These are phyloP conservation scores for Holotrichia oblita DNA, from an alignment of 1,140 invertebrate species.

Conservation along the genomic window DNA sequence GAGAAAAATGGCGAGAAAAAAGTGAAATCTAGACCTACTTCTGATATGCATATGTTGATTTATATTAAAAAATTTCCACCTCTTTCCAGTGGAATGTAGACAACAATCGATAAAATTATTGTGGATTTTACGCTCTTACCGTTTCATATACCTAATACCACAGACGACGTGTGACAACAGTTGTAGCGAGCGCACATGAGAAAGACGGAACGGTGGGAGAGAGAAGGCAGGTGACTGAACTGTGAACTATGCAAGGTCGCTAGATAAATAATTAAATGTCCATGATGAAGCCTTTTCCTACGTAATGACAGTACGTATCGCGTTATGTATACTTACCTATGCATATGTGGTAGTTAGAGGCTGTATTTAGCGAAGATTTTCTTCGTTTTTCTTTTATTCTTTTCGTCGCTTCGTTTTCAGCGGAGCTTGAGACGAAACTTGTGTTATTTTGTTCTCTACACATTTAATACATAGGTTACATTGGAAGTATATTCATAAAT, in stretches of 20 bases:
- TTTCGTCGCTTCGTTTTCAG: not conserved
- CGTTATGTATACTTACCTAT: conserved; percentile 31
- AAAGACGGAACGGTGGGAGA: conserved; percentile 14
- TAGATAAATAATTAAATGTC: conserved; percentile 37
- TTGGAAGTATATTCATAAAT: no score
- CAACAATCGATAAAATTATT: conserved; percentile 19
- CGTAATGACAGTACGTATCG: conserved; percentile 30
- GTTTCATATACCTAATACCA: conserved; percentile 24
- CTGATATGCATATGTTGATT: not conserved
- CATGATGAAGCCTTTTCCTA: conserved; percentile 36
- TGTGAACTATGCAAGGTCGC: conserved; percentile 35
- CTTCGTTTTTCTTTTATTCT: not conserved
- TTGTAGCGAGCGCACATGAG: not conserved
- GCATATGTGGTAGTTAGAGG: conserved; percentile 16
- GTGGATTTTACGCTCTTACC: conserved; percentile 28
- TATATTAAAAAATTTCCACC: not conserved
- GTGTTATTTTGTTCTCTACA: conserved; percentile 8
- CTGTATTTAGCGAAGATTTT: conserved; percentile 21
- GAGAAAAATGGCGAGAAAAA: not conserved
- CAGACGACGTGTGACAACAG: conserved; percentile 23
- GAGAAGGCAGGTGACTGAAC: conserved; percentile 35
- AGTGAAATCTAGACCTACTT: conserved; percentile 26
- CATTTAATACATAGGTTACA: not conserved
- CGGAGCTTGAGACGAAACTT: not conserved
- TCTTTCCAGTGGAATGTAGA: conserved; percentile 23